A percentile compares a stretch with the other conserved stretches of the same genome.
phyloP scores from a whole-genome alignment of 2,888 invertebrate species.

The Euzetes globulus region DNA sequence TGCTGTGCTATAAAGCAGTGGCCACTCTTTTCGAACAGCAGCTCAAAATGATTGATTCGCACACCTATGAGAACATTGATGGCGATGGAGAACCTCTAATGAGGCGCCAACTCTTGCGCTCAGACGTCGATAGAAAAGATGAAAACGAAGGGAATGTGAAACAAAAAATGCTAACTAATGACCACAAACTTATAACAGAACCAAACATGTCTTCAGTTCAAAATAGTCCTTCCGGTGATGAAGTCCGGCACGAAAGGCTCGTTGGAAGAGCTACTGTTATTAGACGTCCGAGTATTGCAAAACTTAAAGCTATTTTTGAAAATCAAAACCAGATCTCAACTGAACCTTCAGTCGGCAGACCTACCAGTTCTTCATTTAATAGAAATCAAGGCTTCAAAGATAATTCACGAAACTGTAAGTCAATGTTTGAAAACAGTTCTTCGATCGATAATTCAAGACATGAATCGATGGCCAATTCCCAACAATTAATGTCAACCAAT shows the following conservation, averaged over 20 bases:
- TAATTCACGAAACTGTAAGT: constrained; percentile 21
- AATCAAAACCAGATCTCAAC: constrained; percentile 35
- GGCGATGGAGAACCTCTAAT: constrained; percentile 40
- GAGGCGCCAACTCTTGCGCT: not conserved
- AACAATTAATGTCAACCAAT: not conserved
- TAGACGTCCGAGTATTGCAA: constrained; percentile 42
- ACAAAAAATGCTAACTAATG: not conserved
- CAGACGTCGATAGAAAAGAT: not conserved
- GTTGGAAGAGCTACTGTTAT: constrained; percentile 43
- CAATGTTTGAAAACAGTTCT: not conserved
- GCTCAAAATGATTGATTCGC: constrained; percentile 52
- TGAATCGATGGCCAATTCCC: not conserved
- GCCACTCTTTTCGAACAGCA: constrained; percentile 53
- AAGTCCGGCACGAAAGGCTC: constrained; percentile 38
- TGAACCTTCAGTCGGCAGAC: not conserved
- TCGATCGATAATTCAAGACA: not conserved
- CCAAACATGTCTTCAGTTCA: not conserved
- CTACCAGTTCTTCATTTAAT: constrained; percentile 1
- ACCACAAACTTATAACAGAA: not conserved
- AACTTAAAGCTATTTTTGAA: constrained; percentile 42
- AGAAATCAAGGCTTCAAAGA: constrained; percentile 33
- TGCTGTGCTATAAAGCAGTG: constrained; percentile 54
- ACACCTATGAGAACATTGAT: constrained; percentile 53
- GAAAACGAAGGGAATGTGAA: not conserved
- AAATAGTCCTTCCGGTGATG: constrained; percentile 9